Conservation (phyloP, 1,140 invertebrate genomes). For the Euwallacea fornicatus region DNA sequence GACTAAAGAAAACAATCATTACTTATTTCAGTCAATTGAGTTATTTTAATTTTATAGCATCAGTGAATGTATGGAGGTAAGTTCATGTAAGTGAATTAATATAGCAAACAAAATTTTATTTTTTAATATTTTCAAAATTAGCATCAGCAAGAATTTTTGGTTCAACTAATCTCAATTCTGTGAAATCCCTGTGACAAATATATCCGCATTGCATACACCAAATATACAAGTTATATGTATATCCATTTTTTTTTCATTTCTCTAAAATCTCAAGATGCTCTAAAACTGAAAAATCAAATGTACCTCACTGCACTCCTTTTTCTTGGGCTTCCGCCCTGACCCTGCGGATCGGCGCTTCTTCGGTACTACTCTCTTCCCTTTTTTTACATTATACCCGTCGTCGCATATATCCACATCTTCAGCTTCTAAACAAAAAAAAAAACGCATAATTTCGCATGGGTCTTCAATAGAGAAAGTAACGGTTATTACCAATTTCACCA, state of each 20-base stretch:
- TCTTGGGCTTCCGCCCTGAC: constrained; percentile 28
- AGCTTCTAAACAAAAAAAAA: constrained; percentile 49
- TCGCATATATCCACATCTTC: constrained; percentile 59
- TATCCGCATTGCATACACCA: background rate
- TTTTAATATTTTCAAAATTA: too few relatives aligned
- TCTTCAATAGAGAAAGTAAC: background rate
- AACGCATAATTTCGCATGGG: too few relatives aligned
- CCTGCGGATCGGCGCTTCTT: constrained; percentile 28
- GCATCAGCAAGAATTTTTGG: too few relatives aligned
- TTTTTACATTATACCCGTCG: constrained; percentile 59
- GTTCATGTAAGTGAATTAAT: too few relatives aligned
- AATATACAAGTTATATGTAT: constrained; percentile 20
- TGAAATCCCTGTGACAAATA: too few relatives aligned
- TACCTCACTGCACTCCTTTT: constrained; percentile 26
- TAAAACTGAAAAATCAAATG: background rate
- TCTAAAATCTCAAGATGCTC: background rate
- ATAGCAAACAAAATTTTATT: too few relatives aligned
- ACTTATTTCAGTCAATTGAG: too few relatives aligned
- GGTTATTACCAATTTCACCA: constrained; percentile 67
- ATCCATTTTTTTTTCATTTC: too few relatives aligned
- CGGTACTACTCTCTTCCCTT: constrained; percentile 38
- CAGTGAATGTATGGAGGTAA: too few relatives aligned
- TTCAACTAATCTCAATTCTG: too few relatives aligned
- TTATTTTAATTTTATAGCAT: too few relatives aligned
- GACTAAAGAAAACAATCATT: too few relatives aligned